Base-by-base conservation (phyloP, 2,888 invertebrate genomes). In the Leptarthrus brevirostris region DNA sequence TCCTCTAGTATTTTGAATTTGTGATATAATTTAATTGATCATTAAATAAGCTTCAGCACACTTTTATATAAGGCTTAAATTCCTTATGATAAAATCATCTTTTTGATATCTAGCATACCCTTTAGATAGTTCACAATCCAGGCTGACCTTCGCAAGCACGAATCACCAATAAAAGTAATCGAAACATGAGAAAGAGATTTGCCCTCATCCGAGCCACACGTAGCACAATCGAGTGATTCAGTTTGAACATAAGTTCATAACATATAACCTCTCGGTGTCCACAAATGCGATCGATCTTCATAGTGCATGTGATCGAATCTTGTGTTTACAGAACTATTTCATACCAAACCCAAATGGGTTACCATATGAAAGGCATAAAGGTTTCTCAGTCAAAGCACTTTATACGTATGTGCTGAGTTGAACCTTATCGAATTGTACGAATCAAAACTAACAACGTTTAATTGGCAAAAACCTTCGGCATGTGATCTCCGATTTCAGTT, bases 111-210 rank as follows among this genome's bases (percentile, higher is more conserved):
- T 66, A 47, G 47, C 66, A 66, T 47, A 66, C 66, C 49, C 47
- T 20, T 66, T 16, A 16, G 44, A 66, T 66, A 66, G 49, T 47
- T 66, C 4, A 26, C 47, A 66, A 47, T 66, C 66, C 69, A 74
- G 20, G 47, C 53, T 74, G 74, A 74, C 74, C 74, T 72, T 61
- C 72, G 52, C 30, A 53, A 53, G 47, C 72, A 64, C n/a, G n/a
- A n/a, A n/a, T n/a, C n/a, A 53, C 74, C 66, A 74, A 74, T 74
- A 74, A 74, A 74, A 53, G 64, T 72, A 74, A 74, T 74, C 72
- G 72, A 70, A 72, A 74, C 64, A 74, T 72, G 72, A 53, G 70
- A 72, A 72, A 72, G 64, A 72, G 44, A 49, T 66, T 66, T 66
- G 66, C 66, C 72, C 26, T 64, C 72, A 61, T 47, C 72, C 71